A percentile compares a stretch with the other conserved stretches of the same genome.
Evolutionary conservation across 2,888 invertebrate species (phyloP).

Genomic region (Nephrotoma flavescens): DNA sequence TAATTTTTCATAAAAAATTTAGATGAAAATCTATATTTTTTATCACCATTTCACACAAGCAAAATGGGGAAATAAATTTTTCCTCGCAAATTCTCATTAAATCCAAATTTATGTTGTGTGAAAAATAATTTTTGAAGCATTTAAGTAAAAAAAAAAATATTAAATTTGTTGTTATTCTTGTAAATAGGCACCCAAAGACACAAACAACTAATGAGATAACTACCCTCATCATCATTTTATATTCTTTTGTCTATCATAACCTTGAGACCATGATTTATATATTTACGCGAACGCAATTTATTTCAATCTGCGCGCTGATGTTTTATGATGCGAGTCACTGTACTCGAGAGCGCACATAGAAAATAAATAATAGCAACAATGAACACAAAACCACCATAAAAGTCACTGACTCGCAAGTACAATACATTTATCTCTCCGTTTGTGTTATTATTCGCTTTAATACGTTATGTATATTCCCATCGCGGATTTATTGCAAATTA

Average conservation of each 20-base stretch:
- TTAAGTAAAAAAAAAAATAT: background rate
- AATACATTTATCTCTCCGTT: background rate
- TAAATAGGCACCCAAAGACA: background rate
- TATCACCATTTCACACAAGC: background rate
- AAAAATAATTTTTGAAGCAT: background rate
- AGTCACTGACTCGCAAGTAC: background rate
- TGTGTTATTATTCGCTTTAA: background rate
- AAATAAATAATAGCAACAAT: background rate
- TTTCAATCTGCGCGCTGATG: background rate
- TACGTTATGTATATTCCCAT: background rate
- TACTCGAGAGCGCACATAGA: background rate
- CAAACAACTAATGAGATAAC: background rate
- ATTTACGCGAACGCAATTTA: background rate
- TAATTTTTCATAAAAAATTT: background rate
- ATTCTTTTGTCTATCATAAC: background rate
- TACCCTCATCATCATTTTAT: background rate
- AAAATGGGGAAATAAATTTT: background rate
- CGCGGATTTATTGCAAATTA: background rate
- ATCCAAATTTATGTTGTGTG: background rate
- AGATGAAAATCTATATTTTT: background rate
- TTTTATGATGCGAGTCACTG: background rate
- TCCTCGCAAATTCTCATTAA: background rate
- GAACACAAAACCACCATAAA: background rate
- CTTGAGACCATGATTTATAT: background rate
- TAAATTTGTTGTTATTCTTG: background rate